These are phyloP conservation scores for Sakesphorus luctuosus DNA, from an alignment of 2,113 vertebrate genomes.

Conservation along the genomic window DNA sequence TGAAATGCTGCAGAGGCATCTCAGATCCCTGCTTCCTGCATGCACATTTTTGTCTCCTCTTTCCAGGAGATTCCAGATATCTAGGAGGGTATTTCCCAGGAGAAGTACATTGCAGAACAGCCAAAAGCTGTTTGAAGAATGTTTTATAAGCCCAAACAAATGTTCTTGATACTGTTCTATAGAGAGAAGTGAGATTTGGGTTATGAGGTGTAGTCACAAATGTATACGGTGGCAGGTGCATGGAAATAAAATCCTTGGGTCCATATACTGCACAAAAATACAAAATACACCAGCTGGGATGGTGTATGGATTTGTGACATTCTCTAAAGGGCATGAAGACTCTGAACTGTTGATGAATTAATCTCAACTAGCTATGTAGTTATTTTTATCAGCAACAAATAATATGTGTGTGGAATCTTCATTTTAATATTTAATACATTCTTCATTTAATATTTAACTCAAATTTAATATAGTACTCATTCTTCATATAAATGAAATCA, in stretches of 20 bases:
- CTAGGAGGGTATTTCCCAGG: background rate
- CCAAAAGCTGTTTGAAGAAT: background rate
- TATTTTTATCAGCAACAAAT: conserved; percentile 42
- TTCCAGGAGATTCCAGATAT: background rate
- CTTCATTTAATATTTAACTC: conserved; percentile 59
- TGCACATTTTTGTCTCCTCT: background rate
- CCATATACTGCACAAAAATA: background rate
- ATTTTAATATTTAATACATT: conserved; percentile 47
- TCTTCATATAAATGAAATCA: conserved; percentile 45
- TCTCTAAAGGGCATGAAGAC: background rate
- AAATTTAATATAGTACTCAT: conserved; percentile 27
- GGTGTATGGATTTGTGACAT: background rate
- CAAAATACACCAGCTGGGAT: background rate
- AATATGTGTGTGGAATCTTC: background rate
- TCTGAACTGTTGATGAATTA: background rate
- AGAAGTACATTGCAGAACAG: background rate
- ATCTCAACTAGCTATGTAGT: background rate
- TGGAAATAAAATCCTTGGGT: background rate
- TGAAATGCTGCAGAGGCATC: background rate
- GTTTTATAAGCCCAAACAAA: background rate
- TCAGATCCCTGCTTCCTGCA: background rate
- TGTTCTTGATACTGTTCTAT: background rate
- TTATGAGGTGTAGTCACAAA: background rate
- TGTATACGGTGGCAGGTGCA: background rate
- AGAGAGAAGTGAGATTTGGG: background rate